Evolutionary conservation across 1,140 invertebrate genomes (phyloP).

Genomic region (Drosophila baimaii): DNA sequence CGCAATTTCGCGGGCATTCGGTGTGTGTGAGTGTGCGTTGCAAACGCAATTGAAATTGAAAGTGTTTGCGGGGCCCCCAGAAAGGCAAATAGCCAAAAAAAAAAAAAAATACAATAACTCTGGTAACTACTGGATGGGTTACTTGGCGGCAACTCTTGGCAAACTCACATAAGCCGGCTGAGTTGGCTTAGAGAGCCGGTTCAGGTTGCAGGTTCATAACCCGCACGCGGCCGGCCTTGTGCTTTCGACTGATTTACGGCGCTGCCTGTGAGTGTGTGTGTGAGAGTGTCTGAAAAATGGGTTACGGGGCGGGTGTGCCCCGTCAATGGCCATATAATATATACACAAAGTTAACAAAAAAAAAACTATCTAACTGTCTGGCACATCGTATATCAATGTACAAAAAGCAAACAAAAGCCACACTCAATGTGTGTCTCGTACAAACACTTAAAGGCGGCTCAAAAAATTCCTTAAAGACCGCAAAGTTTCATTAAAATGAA

Average conservation of each 20-base stretch:
- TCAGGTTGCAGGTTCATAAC: conserved; percentile 52
- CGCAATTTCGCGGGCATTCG: conserved; percentile 70
- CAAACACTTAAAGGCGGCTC: conserved; percentile 22
- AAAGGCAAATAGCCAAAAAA: conserved; percentile 34
- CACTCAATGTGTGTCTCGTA: not conserved
- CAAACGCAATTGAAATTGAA: conserved; percentile 80
- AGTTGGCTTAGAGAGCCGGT: conserved; percentile 31
- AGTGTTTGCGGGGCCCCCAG: conserved; percentile 58
- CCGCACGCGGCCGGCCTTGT: conserved; percentile 53
- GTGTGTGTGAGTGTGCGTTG: conserved; percentile 31
- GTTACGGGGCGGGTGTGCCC: conserved; percentile 44
- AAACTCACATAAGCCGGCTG: conserved; percentile 7
- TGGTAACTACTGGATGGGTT: conserved; percentile 49
- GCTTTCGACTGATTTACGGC: conserved; percentile 43
- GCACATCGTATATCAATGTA: conserved; percentile 26
- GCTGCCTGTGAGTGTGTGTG: conserved; percentile 6
- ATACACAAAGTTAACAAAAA: conserved; percentile 10
- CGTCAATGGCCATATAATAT: conserved; percentile 45
- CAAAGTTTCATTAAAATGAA: conserved; percentile 13
- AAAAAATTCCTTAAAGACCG: conserved; percentile 21
- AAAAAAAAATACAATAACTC: conserved; percentile 28
- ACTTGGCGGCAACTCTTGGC: conserved; percentile 12
- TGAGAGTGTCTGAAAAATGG: conserved; percentile 33
- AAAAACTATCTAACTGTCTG: conserved; percentile 10
- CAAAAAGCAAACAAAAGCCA: conserved; percentile 11